Evolutionary conservation across 2,797 vertebrate species (phyloP).

Genomic region (Crocidura indochinensis): DNA sequence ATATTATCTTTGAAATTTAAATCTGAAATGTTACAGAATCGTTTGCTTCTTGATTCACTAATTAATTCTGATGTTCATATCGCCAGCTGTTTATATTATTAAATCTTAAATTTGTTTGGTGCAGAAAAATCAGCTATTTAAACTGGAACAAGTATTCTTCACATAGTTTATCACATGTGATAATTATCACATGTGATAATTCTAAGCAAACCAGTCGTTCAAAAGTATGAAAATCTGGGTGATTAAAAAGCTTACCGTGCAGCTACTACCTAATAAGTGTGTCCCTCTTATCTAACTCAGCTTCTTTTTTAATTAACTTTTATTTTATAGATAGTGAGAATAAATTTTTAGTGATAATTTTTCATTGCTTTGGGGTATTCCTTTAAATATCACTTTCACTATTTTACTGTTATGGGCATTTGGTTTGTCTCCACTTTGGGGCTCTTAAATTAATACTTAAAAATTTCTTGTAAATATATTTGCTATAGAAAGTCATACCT

Average conservation of each 20-base stretch:
- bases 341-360: not conserved
- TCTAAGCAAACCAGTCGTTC: conserved; percentile 21
- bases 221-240: conserved; percentile 8
- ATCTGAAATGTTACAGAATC: conserved; percentile 64
- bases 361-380: conserved; percentile 14
- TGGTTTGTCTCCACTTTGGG: not conserved
- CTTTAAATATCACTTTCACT: not conserved
- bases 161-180: not conserved
- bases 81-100: conserved; percentile 50
- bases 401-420: not conserved
- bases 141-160: conserved; percentile 8
- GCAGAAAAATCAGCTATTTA: conserved; percentile 31
- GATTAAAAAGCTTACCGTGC: not conserved
- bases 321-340: too few species aligned
- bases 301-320: not conserved
- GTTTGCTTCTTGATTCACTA: conserved; percentile 52
- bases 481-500: too few species aligned
- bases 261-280: not conserved
- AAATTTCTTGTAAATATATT: conserved; percentile 2
- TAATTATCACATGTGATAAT: too few species aligned
- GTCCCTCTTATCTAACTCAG: not conserved
- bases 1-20: conserved; percentile 67
- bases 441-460: not conserved
- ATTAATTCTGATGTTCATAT: conserved; percentile 58
- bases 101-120: conserved; percentile 58